phyloP scores from a whole-genome alignment of 2,797 vertebrate species.

The Pipistrellus pipistrellus region DNA sequence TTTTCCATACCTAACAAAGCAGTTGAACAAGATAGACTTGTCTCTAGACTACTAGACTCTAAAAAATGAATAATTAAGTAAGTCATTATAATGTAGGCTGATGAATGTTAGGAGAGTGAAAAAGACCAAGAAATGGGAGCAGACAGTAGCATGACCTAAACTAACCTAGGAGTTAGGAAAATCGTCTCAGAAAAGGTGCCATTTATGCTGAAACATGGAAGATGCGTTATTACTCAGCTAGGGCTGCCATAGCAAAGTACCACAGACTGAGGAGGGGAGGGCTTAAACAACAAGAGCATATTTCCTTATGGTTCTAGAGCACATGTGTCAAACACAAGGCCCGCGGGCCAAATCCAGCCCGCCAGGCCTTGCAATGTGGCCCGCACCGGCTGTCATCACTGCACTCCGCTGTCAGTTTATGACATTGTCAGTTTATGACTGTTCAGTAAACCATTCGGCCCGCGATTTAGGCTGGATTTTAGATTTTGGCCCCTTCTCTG shows the following conservation, averaged over 20 bases:
- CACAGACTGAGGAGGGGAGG: too few relatives aligned
- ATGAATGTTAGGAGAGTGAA: background rate
- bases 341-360: too few relatives aligned
- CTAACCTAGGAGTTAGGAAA: background rate
- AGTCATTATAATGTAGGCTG: background rate
- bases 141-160: background rate
- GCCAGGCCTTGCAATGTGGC: too few relatives aligned
- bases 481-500: too few relatives aligned
- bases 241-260: background rate
- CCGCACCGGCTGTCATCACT: too few relatives aligned
- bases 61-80: slow-evolving; percentile 25
- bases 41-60: background rate
- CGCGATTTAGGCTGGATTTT: too few relatives aligned
- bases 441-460: too few relatives aligned
- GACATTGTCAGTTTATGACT: too few relatives aligned
- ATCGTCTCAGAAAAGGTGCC: background rate
- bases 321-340: too few relatives aligned
- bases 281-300: background rate
- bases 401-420: too few relatives aligned
- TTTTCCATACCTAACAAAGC: slow-evolving; percentile 14
- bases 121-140: background rate
- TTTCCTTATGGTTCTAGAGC: background rate
- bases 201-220: background rate
- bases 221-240: background rate
- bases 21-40: slow-evolving; percentile 9